Evolutionary conservation across 1,140 invertebrate genomes (phyloP), one percentile per base, ranked within the genome.

Genomic region (Hylaeus volcanicus): DNA sequence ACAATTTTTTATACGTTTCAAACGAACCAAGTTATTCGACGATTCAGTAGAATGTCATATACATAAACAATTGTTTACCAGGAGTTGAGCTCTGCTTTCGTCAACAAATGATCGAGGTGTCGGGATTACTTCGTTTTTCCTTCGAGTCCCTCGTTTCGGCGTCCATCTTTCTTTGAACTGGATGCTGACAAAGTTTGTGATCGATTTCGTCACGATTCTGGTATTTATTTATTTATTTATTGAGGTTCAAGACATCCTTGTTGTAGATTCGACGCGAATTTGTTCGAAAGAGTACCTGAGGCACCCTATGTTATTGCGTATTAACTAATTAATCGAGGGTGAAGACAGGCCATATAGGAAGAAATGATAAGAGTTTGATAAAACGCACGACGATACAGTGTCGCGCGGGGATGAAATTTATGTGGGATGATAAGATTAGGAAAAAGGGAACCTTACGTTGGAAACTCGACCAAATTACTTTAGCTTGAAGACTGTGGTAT

Each of bases 381-480:
- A 72, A 69, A 70, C 48, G 70, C 48, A 63, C 66, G 55, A 63
- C 55, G 51, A 79, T 48, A 26, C 56, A n/a, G 26, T n/a, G 68
- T 78, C 77, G 60, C 64, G 45, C 37, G n/a, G 14, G 66, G 14
- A 66, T 56, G 39, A 63, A 48, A 63, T 65, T 71, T 83, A n/a
- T 75, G 78, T 80, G 55, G 60, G 71, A 68, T 15, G 66, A 74
- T 83, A 75, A 84, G 68, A 86, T 83, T 83, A 85, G 70, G 66
- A n/a, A 51, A 73, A 61, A 26, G 26, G 37, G 53, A 43, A 73
- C 66, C 41, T 53, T 79, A 65, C 56, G 75, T 75, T 85, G 64
- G 12, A 64, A 83, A 87, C 60, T 72, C 76, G 82, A 88, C 79
- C 85, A 87, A 82, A 88, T 87, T 81, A 84, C 75, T 72, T 87